phyloP scores from a whole-genome alignment of 2,888 invertebrate genomes.

The Sphinx pinastri region DNA sequence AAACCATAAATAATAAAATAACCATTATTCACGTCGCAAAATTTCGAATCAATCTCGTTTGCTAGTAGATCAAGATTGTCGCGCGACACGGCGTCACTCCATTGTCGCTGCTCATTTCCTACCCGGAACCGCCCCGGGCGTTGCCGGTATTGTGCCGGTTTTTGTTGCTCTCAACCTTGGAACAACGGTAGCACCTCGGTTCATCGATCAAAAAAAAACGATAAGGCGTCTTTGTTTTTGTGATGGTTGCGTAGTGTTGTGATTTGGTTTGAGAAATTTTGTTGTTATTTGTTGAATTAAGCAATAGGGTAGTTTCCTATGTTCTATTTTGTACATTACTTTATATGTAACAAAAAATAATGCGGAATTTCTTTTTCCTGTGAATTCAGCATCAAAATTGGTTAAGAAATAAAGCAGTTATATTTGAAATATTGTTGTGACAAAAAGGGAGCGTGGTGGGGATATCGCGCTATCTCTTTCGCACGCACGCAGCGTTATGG shows the following conservation, averaged over 20 bases:
- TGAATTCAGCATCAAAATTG: too few species aligned
- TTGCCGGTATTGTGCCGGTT: not conserved
- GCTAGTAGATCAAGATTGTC: not conserved
- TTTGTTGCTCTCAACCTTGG: slow-evolving; percentile 13
- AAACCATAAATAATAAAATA: too few species aligned
- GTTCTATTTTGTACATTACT: too few species aligned
- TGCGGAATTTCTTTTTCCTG: too few species aligned
- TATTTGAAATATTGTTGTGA: too few species aligned
- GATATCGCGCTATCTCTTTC: too few species aligned
- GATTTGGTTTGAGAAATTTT: not conserved
- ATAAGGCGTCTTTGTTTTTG: not conserved
- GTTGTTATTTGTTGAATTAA: too few species aligned
- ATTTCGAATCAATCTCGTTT: slow-evolving; percentile 6
- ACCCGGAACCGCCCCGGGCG: slow-evolving; percentile 9
- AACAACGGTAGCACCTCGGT: not conserved
- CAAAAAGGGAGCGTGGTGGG: too few species aligned
- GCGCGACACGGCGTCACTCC: not conserved
- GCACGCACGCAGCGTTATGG: too few species aligned
- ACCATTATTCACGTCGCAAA: not conserved
- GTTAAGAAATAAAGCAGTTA: too few species aligned
- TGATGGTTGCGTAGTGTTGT: not conserved
- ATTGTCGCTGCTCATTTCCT: slow-evolving; percentile 22
- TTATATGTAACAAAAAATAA: too few species aligned
- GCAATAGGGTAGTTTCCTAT: too few species aligned
- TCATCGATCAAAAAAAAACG: not conserved